phyloP scores from a whole-genome alignment of 1,140 invertebrate genomes.

The Nephotettix cincticeps region DNA sequence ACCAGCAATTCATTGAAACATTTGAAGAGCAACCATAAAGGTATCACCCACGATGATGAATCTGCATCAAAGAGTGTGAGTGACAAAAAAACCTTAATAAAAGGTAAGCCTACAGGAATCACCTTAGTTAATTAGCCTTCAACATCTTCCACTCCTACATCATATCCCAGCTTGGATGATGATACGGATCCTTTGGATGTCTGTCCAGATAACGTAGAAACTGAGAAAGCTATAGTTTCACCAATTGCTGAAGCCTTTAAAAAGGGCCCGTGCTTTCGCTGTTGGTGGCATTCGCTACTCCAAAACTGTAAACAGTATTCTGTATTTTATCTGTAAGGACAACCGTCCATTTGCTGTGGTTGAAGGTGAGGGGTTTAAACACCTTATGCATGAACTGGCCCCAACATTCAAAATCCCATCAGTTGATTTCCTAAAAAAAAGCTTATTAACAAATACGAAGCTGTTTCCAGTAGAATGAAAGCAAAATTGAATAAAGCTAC shows the following conservation, averaged over 20 bases:
- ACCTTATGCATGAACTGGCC: conserved; percentile 19
- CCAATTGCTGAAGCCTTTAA: conserved; percentile 21
- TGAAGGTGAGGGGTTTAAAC: conserved; percentile 10
- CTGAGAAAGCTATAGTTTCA: background rate
- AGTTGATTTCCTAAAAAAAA: background rate
- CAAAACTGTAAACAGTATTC: background rate
- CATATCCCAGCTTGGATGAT: background rate
- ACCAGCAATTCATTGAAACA: background rate
- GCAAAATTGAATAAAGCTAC: background rate
- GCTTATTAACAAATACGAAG: conserved; percentile 7
- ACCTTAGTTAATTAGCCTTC: background rate
- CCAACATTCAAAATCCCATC: conserved; percentile 18
- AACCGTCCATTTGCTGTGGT: background rate
- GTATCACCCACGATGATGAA: background rate
- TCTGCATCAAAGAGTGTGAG: background rate
- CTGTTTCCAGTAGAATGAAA: background rate
- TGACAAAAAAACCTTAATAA: background rate
- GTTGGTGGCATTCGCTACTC: background rate
- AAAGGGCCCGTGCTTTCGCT: background rate
- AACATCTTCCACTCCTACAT: background rate
- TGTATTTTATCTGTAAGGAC: conserved; percentile 24
- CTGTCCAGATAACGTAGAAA: background rate
- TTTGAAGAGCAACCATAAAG: background rate
- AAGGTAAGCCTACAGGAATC: background rate
- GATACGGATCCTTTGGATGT: background rate